Evolutionary conservation across 2,113 vertebrate species (phyloP).

Genomic region (Tursiops truncatus): DNA sequence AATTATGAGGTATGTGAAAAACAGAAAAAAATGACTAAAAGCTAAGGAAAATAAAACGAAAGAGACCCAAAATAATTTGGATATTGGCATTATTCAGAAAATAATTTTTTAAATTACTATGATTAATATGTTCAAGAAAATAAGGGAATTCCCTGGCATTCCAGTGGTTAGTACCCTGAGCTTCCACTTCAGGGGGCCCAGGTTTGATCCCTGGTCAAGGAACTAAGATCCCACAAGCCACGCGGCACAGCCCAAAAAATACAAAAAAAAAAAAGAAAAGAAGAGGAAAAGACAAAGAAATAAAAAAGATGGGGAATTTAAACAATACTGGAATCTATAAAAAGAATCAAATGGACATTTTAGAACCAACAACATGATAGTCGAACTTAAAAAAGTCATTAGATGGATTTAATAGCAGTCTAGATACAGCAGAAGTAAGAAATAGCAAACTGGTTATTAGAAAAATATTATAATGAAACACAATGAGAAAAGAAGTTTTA

Average conservation of each 20-base stretch:
- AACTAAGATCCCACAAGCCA: too few species aligned
- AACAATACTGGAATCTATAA: neutral
- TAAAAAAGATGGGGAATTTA: neutral
- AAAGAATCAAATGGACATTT: constrained; percentile 24
- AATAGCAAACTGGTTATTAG: neutral
- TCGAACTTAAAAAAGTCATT: neutral
- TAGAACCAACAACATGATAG: neutral
- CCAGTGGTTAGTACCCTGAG: too few species aligned
- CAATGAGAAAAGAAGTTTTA: constrained; percentile 17
- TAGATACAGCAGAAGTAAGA: neutral
- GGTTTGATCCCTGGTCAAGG: too few species aligned
- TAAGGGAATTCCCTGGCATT: too few species aligned
- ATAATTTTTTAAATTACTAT: neutral
- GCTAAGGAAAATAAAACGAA: neutral
- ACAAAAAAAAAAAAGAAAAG: too few species aligned
- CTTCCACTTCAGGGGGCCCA: too few species aligned
- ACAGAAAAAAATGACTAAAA: neutral
- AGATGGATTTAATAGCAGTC: neutral
- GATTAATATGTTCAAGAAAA: neutral
- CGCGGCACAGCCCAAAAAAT: too few species aligned
- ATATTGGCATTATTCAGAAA: neutral
- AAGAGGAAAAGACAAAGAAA: neutral
- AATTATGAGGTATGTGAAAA: neutral
- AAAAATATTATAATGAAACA: constrained; percentile 12
- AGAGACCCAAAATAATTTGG: neutral